Base-by-base conservation (phyloP, 2,797 vertebrate genomes). In the Peromyscus melanophrys region DNA sequence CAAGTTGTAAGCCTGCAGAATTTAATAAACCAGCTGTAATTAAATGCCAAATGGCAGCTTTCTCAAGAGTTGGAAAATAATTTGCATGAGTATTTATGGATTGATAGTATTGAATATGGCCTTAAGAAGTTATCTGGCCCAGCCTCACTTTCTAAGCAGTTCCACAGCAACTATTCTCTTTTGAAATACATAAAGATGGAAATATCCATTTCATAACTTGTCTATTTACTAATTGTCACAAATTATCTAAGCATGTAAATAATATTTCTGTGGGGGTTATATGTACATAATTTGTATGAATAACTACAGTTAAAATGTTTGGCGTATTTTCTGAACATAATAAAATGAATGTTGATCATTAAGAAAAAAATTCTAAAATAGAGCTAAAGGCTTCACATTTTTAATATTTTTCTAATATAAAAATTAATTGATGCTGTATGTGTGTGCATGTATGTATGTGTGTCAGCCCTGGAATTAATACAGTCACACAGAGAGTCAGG, bases 31-130 rank as follows among this genome's bases (percentile, higher is more conserved):
- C 37, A 3, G n/a, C 12, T 55, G 49, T 88, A 92, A 92, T 85
- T 95, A 92, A 95, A 96, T 91, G 80, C 63, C 90, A 97, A 90
- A 81, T 34, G 27, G 27, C 55, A 97, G 12, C 17, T 93, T 94
- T 94, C 89, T 92, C 55, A 91, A 81, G 52, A 87, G 13, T 25
- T 84, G 13, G 80, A 67, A 95, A 86, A 85, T 96, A 67, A 92
- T 90, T 63, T 52, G 19, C 71, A 88, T 46, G 19, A 19, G 19
- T 87, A 40, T 85, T 88, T 89, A 46, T 89, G 55, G 85, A 85
- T 59, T 82, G 57, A 93, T 69, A 40, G 19, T 82, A 63, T 31
- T 96, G 78, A 95, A 96, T 87, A 81, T 7, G 8, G 34, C 65
- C 87, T 81, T 10, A 5, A 76, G 63, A 82, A 87, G 80, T 73